Conservation (phyloP, 2,797 vertebrate genomes). For the Ctenosaura bakeri region DNA sequence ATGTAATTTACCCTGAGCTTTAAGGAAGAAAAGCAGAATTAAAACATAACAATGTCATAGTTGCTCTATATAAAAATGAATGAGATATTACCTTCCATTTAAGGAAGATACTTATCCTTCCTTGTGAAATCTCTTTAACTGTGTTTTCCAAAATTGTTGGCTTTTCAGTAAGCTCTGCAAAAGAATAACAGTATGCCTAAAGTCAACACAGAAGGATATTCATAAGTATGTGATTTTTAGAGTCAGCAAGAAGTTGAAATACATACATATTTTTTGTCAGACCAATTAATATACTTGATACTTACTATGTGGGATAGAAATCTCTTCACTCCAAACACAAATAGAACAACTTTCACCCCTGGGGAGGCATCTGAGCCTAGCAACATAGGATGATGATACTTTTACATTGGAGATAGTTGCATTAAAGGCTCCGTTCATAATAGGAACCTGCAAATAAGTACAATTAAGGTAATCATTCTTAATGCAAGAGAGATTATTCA, state of each 20-base stretch:
- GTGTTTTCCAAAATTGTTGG: constrained; percentile 73
- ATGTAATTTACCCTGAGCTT: background rate
- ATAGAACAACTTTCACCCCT: constrained; percentile 53
- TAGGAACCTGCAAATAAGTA: constrained; percentile 63
- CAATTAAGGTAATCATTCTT: background rate
- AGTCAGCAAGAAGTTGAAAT: constrained; percentile 16
- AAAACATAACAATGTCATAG: background rate
- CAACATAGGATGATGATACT: constrained; percentile 57
- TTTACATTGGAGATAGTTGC: constrained; percentile 62
- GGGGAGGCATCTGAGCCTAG: constrained; percentile 70
- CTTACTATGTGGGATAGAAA: constrained; percentile 73
- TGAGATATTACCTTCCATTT: constrained; percentile 84
- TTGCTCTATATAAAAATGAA: background rate
- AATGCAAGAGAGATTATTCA: background rate
- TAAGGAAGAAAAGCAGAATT: background rate
- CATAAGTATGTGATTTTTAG: constrained; percentile 1
- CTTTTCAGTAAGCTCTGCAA: constrained; percentile 79
- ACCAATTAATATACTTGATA: constrained; percentile 43
- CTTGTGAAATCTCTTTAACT: constrained; percentile 64
- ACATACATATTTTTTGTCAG: background rate
- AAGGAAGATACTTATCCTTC: constrained; percentile 76
- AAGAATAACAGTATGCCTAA: constrained; percentile 46
- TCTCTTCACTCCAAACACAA: constrained; percentile 72
- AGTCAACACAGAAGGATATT: background rate
- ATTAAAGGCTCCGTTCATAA: constrained; percentile 49